A percentile compares a stretch with the other conserved stretches of the same genome.
Conservation (phyloP, 2,113 vertebrate species). For the Odocoileus hemionus region DNA sequence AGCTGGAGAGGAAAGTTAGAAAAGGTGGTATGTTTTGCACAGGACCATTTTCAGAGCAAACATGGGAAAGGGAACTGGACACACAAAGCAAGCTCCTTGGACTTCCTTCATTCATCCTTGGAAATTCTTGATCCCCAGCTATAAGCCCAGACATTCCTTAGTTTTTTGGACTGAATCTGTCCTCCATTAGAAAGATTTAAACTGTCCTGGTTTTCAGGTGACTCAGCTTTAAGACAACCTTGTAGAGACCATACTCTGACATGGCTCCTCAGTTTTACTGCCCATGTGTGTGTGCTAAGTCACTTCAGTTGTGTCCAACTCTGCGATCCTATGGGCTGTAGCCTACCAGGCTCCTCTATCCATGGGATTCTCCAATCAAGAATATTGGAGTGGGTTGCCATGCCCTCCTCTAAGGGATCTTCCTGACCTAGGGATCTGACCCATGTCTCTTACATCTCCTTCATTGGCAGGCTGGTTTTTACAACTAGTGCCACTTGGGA, state of each 20-base stretch:
- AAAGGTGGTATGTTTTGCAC: not conserved
- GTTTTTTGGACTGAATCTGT: not conserved
- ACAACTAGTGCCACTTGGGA: not conserved
- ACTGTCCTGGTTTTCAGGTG: not conserved
- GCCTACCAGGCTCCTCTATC: not conserved
- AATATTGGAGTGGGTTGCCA: not conserved
- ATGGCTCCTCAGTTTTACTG: not conserved
- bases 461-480: not conserved
- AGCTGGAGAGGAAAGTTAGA: not conserved
- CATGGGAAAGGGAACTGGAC: not conserved
- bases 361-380: not conserved
- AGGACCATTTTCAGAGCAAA: not conserved
- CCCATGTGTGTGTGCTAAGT: not conserved
- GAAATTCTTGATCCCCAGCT: not conserved
- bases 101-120: not conserved
- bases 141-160: not conserved
- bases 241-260: not conserved
- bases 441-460: not conserved
- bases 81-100: not conserved
- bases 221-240: not conserved
- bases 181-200: not conserved
- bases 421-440: not conserved
- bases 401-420: not conserved
- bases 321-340: not conserved
- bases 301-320: not conserved